Evolutionary conservation across 2,888 invertebrate species (phyloP).

Genomic region (Mimachlamys varia): DNA sequence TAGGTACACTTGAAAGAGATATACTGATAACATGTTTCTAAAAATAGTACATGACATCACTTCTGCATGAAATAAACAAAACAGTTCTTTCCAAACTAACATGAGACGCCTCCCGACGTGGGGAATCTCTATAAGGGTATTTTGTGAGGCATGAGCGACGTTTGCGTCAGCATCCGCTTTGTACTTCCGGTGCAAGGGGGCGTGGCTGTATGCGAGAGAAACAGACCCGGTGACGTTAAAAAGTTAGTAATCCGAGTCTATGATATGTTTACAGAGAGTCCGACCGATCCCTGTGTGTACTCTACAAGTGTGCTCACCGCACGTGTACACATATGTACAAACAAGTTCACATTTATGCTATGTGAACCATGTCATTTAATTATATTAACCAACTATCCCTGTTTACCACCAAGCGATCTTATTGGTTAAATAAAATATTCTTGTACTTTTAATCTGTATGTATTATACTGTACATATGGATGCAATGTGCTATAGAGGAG

Average conservation of each 20-base stretch:
- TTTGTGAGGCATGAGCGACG: not conserved
- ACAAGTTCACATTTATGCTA: too few species aligned
- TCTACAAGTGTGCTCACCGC: too few species aligned
- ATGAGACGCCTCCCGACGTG: conserved; percentile 4
- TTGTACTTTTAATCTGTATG: too few species aligned
- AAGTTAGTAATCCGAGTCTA: not conserved
- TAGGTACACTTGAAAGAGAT: not conserved
- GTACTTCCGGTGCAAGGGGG: conserved; percentile 13
- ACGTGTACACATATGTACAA: too few species aligned
- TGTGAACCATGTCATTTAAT: too few species aligned
- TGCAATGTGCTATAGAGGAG: too few species aligned
- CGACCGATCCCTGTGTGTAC: too few species aligned
- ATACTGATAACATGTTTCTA: not conserved
- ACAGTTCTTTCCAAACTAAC: not conserved
- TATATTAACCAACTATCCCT: too few species aligned
- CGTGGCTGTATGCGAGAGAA: not conserved
- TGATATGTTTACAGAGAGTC: not conserved
- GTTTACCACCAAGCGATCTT: too few species aligned
- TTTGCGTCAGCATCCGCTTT: not conserved
- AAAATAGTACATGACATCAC: conserved; percentile 22
- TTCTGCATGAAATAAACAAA: not conserved
- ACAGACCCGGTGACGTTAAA: not conserved
- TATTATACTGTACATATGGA: too few species aligned
- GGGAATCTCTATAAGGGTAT: not conserved
- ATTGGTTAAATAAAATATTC: too few species aligned